Evolutionary conservation across 92 coral and sea anemone species (phyloP), one percentile per base, ranked within the genome.

Genomic region (Parazoanthus darwini): DNA sequence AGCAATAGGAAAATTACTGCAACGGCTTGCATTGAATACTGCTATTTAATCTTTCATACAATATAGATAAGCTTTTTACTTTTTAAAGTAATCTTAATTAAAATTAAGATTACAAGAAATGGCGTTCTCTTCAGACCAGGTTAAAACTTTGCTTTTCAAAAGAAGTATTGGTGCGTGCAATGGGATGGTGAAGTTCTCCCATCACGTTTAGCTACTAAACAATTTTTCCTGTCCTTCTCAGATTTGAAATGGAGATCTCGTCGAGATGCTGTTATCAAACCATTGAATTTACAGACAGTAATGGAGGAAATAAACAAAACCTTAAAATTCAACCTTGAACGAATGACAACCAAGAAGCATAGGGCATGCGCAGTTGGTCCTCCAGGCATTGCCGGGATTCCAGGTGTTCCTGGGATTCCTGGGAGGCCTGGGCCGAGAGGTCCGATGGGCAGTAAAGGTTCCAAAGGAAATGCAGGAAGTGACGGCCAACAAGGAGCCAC

Each of bases 391-490:
- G 79, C 79, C 38, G 79, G 79, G 26, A 38, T 75, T 37, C 79
- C 79, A 39, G 79, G 79, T 3, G 79, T 75, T 35, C 79, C 79
- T 75, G 79, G 79, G 33, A 75, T 75, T 75, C 79, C 79, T 14
- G 79, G 79, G 50, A 75, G 79, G 79, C 79, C 79, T 75, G 79
- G 79, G 44, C 79, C 79, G 79, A 75, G 51, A 37, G 79, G 79
- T 75, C 79, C 48, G 3, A 7, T 23, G 29, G 79, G 79, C 7
- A 75, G 79, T 39, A 75, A 9, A 37, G 79, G 79, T 75, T 37
- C 79, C 44, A 75, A 75, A 15, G 79, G 79, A 20, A 75, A 37
- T 8, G 38, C 79, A 14, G 79, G 79, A 75, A 75, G 51, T 6
- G 51, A 48, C 51, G 51, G 51, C 1, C 51, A 75, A 18, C 6